Evolutionary conservation across 2,797 vertebrate genomes (phyloP).

Genomic region (Aulostomus chinensis): DNA sequence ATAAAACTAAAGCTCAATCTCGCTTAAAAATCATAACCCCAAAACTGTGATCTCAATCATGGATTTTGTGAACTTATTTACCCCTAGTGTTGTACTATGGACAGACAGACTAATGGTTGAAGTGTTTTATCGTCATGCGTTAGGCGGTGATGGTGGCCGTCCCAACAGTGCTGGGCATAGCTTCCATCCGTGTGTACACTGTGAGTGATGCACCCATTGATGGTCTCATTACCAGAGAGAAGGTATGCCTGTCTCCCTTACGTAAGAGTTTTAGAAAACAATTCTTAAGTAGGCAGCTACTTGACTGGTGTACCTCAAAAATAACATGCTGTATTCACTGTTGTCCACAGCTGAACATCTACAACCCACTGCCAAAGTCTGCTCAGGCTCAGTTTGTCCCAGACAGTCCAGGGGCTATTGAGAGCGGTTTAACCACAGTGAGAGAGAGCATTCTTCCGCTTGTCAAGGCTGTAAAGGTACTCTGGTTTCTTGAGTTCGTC

Average conservation of each 20-base stretch:
- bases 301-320: neutral
- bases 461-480: slow-evolving; percentile 83
- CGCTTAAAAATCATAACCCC: too few relatives aligned
- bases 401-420: slow-evolving; percentile 82
- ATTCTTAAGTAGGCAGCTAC: neutral
- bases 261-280: neutral
- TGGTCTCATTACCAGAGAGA: slow-evolving; percentile 58
- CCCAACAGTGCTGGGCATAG: slow-evolving; percentile 80
- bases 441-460: slow-evolving; percentile 67
- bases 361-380: slow-evolving; percentile 68
- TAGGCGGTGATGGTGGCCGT: slow-evolving; percentile 85
- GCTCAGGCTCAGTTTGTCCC: slow-evolving; percentile 70
- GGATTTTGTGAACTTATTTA: too few relatives aligned
- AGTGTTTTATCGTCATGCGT: neutral
- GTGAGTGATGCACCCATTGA: slow-evolving; percentile 55
- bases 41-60: too few relatives aligned
- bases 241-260: slow-evolving; percentile 67
- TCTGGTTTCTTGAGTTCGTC: too few relatives aligned
- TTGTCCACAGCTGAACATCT: slow-evolving; percentile 85
- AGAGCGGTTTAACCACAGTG: slow-evolving; percentile 73
- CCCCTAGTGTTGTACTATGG: neutral
- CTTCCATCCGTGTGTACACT: slow-evolving; percentile 79
- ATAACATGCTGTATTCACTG: slow-evolving; percentile 1
- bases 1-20: too few relatives aligned
- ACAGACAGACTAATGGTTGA: neutral